Conservation (phyloP, 2,888 invertebrate species). For the Microctonus hyperodae region DNA sequence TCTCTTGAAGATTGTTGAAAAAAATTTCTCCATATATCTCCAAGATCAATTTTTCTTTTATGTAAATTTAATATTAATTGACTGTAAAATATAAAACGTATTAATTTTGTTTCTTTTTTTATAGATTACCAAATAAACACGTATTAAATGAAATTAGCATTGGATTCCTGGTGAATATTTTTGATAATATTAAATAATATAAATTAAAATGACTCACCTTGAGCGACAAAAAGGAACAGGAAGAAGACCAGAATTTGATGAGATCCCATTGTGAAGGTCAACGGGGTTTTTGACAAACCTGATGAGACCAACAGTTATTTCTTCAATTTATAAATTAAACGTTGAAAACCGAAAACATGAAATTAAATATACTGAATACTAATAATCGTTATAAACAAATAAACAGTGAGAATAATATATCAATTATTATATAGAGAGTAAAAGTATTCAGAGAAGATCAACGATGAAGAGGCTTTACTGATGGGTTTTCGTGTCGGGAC, state of each 20-base stretch:
- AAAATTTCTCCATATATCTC: no score
- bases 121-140: not conserved
- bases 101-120: not conserved
- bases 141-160: not conserved
- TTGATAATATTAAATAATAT: conserved; percentile 9
- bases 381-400: not conserved
- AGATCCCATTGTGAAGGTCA: conserved; percentile 50
- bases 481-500: conserved; percentile 63
- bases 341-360: conserved; percentile 41
- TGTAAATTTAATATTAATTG: not conserved
- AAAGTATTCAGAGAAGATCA: conserved; percentile 40
- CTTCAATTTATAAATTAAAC: conserved; percentile 37
- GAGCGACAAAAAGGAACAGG: conserved; percentile 52
- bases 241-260: conserved; percentile 51
- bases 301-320: conserved; percentile 2
- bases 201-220: conserved; percentile 51
- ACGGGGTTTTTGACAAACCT: conserved; percentile 37
- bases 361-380: not conserved
- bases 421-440: conserved; percentile 30
- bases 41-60: no score
- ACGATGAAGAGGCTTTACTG: conserved; percentile 58
- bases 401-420: not conserved
- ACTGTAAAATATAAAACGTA: not conserved
- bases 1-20: no score
- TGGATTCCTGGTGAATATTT: not conserved